phyloP scores from a whole-genome alignment of 2,113 vertebrate genomes.

The Columba livia region DNA sequence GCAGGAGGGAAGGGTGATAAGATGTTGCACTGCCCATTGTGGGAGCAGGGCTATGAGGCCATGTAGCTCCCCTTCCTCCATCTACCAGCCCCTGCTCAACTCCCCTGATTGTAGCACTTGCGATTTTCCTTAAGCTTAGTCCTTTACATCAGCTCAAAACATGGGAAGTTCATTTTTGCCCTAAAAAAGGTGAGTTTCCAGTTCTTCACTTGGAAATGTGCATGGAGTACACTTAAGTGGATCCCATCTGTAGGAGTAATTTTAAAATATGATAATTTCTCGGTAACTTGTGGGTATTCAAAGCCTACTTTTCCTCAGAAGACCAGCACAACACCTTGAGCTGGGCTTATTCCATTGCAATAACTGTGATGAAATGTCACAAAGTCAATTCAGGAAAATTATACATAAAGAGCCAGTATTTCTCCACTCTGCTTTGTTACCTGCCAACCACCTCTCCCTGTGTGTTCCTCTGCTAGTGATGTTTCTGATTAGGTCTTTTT shows the following conservation, averaged over 20 bases:
- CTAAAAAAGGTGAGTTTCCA: background rate
- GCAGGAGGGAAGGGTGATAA: background rate
- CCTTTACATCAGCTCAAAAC: background rate
- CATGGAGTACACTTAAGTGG: background rate
- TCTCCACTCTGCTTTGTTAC: background rate
- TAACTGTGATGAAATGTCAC: background rate
- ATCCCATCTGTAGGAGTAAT: background rate
- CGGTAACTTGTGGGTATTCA: background rate
- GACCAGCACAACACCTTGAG: background rate
- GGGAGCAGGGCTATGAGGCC: background rate
- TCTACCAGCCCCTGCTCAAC: background rate
- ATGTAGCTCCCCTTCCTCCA: background rate
- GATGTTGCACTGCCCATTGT: background rate
- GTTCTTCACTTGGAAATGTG: background rate
- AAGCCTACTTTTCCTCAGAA: background rate
- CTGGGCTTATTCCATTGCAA: background rate
- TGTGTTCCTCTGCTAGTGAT: background rate
- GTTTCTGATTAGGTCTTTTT: background rate
- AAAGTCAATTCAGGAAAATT: background rate
- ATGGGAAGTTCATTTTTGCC: background rate
- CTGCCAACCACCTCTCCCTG: background rate
- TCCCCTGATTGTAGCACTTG: background rate
- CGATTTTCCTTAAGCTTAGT: background rate
- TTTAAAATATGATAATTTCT: background rate
- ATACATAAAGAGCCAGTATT: background rate